Conservation (phyloP, 2,113 vertebrate genomes). For the Mobula hypostoma region DNA sequence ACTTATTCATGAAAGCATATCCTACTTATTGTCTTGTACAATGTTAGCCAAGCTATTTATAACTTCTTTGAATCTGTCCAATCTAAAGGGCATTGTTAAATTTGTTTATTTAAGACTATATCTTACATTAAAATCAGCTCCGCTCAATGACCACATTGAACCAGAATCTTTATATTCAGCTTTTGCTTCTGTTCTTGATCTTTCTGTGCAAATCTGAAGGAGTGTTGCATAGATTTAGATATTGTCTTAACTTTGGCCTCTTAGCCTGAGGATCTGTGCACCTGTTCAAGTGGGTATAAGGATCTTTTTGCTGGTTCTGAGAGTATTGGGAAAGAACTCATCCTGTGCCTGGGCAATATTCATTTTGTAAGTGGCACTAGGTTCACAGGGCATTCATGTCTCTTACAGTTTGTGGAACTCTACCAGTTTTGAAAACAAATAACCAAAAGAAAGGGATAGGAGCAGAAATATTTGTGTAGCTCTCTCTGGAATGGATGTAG, state of each 20-base stretch:
- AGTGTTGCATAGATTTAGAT: background rate
- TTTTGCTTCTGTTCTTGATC: background rate
- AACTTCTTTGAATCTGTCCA: background rate
- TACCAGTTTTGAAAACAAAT: background rate
- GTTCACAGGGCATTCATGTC: background rate
- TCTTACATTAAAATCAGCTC: background rate
- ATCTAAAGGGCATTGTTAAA: constrained; percentile 26
- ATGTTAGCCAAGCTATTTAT: constrained; percentile 44
- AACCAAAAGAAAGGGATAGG: background rate
- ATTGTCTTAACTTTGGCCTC: background rate
- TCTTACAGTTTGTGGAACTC: background rate
- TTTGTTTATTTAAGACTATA: background rate
- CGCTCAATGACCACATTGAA: background rate
- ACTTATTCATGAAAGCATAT: constrained; percentile 53
- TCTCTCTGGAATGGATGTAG: background rate
- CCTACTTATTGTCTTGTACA: constrained; percentile 49
- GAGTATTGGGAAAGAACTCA: background rate
- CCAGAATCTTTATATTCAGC: background rate
- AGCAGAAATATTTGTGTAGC: background rate
- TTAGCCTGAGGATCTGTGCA: background rate
- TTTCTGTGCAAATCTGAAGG: background rate
- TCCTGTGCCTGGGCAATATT: background rate
- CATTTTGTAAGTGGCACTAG: background rate
- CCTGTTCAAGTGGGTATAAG: background rate
- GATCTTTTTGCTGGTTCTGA: background rate